Percentiles rank a stretch among this genome's conserved stretches.
phyloP scores from a whole-genome alignment of 2,113 vertebrate genomes.

The Gavialis gangeticus region DNA sequence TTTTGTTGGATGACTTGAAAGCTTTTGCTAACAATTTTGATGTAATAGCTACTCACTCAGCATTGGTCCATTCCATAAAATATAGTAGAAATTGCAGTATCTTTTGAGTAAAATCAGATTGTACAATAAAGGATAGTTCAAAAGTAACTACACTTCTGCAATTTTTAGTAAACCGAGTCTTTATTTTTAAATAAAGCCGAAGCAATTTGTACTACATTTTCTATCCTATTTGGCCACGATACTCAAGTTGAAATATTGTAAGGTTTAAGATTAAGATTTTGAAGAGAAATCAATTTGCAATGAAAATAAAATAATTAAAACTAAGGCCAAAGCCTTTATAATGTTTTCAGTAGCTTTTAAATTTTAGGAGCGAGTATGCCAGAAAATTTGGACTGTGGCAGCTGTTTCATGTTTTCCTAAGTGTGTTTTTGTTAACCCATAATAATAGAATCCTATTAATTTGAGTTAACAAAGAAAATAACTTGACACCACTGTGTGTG shows the following conservation, averaged over 20 bases:
- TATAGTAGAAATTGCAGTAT: background rate
- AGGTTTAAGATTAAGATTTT: background rate
- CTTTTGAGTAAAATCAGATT: background rate
- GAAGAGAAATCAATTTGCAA: background rate
- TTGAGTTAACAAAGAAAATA: constrained; percentile 53
- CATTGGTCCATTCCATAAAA: background rate
- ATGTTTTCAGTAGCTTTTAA: background rate
- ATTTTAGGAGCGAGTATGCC: background rate
- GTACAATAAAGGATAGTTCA: background rate
- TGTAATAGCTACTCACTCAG: background rate
- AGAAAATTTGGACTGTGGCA: background rate
- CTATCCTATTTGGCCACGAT: background rate
- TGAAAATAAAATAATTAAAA: background rate
- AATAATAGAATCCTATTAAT: constrained; percentile 30
- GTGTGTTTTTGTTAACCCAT: constrained; percentile 8
- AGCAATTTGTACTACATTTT: background rate
- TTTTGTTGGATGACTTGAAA: constrained; percentile 57
- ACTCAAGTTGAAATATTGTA: background rate
- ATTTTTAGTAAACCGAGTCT: background rate
- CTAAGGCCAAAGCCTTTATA: background rate
- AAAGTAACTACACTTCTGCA: background rate
- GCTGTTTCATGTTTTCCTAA: background rate
- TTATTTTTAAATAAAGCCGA: background rate
- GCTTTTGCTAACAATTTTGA: constrained; percentile 34
- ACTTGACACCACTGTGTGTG: background rate